These are phyloP conservation scores for Pseudeuparius sepicola DNA, from an alignment of 2,888 invertebrate genomes.

Conservation along the genomic window DNA sequence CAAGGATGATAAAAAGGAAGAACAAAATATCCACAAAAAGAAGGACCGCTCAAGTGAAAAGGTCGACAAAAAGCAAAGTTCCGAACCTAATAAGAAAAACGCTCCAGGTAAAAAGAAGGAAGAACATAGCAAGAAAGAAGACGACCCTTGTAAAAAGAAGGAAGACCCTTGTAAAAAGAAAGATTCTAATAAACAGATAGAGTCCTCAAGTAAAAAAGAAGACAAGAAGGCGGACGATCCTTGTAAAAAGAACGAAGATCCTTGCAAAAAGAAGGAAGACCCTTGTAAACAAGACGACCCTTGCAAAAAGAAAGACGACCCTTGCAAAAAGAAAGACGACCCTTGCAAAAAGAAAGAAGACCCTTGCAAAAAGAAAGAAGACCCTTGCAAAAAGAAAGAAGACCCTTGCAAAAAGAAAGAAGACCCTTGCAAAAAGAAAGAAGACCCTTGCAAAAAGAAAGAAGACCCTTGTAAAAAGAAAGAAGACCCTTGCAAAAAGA, in stretches of 20 bases:
- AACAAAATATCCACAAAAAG: slow-evolving; percentile 4
- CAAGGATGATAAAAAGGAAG: neutral
- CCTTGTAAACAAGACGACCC: slow-evolving; percentile 8
- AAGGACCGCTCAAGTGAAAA: slow-evolving; percentile 1
- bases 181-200: too few relatives aligned
- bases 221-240: slow-evolving; percentile 1
- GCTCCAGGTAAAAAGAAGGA: slow-evolving; percentile 4
- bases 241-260: slow-evolving; percentile 3
- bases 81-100: neutral
- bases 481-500: too few relatives aligned
- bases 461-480: too few relatives aligned
- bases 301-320: slow-evolving; percentile 7
- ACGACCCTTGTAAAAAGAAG: slow-evolving; percentile 9
- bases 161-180: slow-evolving; percentile 11
- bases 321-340: slow-evolving; percentile 9
- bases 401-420: too few relatives aligned
- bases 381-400: too few relatives aligned
- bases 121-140: slow-evolving; percentile 5
- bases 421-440: too few relatives aligned
- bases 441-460: too few relatives aligned
- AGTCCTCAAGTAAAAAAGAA: too few relatives aligned
- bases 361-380: too few relatives aligned
- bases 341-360: too few relatives aligned
- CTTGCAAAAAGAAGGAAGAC: slow-evolving; percentile 7
- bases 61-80: neutral